Conservation (phyloP, 2,113 vertebrate species). For the Stigmatopora nigra region DNA sequence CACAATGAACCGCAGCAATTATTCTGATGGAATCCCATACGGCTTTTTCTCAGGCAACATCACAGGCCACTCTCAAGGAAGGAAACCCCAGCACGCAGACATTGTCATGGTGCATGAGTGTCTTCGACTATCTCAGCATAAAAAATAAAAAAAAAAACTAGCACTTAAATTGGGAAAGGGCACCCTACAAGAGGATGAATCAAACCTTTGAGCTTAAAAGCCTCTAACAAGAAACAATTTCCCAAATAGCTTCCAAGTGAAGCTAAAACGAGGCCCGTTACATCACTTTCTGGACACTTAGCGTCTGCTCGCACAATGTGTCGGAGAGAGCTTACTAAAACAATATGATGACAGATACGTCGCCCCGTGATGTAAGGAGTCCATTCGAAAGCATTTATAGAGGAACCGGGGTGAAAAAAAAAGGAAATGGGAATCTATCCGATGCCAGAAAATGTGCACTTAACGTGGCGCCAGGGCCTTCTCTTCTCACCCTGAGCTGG, state of each 20-base stretch:
- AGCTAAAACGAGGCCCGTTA: not conserved
- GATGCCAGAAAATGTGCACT: not conserved
- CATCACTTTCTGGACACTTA: not conserved
- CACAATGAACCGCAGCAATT: slow-evolving; percentile 43
- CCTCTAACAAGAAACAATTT: not conserved
- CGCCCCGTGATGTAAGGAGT: not conserved
- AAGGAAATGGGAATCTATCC: not conserved
- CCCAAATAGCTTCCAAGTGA: not conserved
- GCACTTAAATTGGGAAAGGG: not conserved
- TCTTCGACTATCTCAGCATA: not conserved
- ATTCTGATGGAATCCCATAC: slow-evolving; percentile 39
- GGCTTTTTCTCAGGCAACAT: slow-evolving; percentile 49
- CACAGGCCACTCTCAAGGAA: slow-evolving; percentile 46
- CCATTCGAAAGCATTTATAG: slow-evolving; percentile 5
- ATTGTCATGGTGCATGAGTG: not conserved
- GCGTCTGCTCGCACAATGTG: not conserved
- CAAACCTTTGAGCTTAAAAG: not conserved
- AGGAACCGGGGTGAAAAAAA: not conserved
- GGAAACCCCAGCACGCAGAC: slow-evolving; percentile 7
- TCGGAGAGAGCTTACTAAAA: not conserved
- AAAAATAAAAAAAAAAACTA: not conserved
- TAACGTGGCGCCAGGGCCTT: not conserved
- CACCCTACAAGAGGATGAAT: not conserved
- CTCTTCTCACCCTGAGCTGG: not conserved
- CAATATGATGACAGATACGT: not conserved